Evolutionary conservation across 23 tunicate genomes (phyloP), one percentile per base, ranked within the genome.

Genomic region (Phallusia fumigata): DNA sequence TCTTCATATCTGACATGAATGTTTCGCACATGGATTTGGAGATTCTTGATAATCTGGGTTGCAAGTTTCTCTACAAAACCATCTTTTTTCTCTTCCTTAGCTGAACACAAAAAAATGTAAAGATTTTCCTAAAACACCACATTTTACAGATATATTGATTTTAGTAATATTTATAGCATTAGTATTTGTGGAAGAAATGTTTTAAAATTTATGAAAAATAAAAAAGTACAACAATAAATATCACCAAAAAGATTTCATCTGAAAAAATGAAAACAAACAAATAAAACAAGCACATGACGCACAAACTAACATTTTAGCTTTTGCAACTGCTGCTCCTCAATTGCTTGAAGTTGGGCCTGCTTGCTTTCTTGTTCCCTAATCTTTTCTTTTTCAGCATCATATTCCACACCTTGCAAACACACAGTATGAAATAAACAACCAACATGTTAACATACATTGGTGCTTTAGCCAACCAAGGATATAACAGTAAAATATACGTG

Each of bases 1-100:
- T 92, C 97, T 65, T 92, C 97, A 84, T 87, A 92, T 34, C 97
- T 49, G 44, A 92, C 76, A 84, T 92, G 97, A 35, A 92, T 92
- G 86, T 92, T 92, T 51, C 65, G 32, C 30, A 92, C 80, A 65
- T 84, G 85, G 32, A 91, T 83, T 53, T 91, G 90, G 31, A 91
- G 69, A 83, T 91, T 91, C 83, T 84, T 87, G 47, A 92, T 83
- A 51, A 92, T 82, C 76, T 92, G 97, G 15, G 91, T 84, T 11
- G 91, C 91, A 49, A 92, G 86, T 84, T 92, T 92, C 75, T 92
- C 97, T 30, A 80, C 91, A 76, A 92, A 92, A 49, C 97, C 81
- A 76, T 92, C 97, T 53, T 80, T 78, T 76, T 92, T 87, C 22
- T 64, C 83, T 47, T 76, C 85, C 0, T 74, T 65, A 22, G 73